phyloP scores from a whole-genome alignment of 2,113 vertebrate genomes.

The Numenius arquata region DNA sequence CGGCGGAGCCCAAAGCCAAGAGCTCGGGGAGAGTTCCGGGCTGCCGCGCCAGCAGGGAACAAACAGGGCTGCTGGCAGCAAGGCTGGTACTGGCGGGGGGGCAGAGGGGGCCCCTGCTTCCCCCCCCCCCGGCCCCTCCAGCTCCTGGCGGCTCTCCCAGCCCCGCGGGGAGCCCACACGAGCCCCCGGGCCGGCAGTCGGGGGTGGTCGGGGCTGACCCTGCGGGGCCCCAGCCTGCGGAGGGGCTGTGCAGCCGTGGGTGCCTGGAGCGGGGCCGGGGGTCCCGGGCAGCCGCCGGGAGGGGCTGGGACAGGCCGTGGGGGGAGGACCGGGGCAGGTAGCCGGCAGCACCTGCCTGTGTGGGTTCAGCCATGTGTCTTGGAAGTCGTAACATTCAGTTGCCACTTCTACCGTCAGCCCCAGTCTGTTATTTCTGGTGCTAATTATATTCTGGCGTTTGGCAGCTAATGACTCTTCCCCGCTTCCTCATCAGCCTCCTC shows the following conservation, averaged over 20 bases:
- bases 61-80: slow-evolving; percentile 1
- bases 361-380: slow-evolving; percentile 30
- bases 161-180: rapidly evolving
- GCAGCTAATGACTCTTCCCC: slow-evolving; percentile 51
- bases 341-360: slow-evolving; percentile 26
- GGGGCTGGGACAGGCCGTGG: not conserved
- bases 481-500: slow-evolving; percentile 53
- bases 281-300: not conserved
- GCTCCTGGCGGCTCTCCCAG: not conserved
- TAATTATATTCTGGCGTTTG: slow-evolving; percentile 50
- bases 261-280: not conserved
- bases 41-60: not conserved
- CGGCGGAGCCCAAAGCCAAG: not conserved
- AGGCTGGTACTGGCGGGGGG: not conserved
- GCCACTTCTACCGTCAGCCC: slow-evolving; percentile 47
- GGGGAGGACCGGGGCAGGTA: not conserved
- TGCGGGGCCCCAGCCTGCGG: rapidly evolving
- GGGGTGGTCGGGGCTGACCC: too few species aligned
- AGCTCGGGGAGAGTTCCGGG: not conserved
- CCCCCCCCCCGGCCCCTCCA: not conserved
- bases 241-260: too few species aligned
- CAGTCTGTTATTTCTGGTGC: slow-evolving; percentile 54
- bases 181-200: not conserved
- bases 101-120: not conserved
- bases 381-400: not conserved